phyloP scores from a whole-genome alignment of 2,888 invertebrate species.

The Phasia obesa region DNA sequence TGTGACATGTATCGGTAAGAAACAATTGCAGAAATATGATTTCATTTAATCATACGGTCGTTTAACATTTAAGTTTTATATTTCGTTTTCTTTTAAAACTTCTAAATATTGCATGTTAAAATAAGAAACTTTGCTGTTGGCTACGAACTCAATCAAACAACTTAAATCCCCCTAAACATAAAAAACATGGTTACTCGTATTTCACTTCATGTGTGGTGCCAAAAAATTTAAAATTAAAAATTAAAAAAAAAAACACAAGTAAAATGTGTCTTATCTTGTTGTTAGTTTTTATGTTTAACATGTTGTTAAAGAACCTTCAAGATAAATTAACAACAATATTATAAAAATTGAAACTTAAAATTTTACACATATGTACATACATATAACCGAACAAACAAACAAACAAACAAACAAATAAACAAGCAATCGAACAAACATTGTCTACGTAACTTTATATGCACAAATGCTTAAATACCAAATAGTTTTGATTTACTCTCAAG shows the following conservation, averaged over 20 bases:
- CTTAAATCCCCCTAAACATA: neutral
- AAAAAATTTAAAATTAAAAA: slow-evolving; percentile 13
- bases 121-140: neutral
- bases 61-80: too few relatives aligned
- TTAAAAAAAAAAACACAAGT: slow-evolving; percentile 19
- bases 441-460: neutral
- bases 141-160: neutral
- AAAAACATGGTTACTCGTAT: slow-evolving; percentile 18
- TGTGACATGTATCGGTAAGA: neutral
- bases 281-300: slow-evolving; percentile 60
- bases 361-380: neutral
- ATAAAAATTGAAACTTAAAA: slow-evolving; percentile 41
- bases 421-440: neutral
- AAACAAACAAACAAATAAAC: neutral
- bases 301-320: slow-evolving; percentile 59
- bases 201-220: slow-evolving; percentile 17
- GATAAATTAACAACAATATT: slow-evolving; percentile 60
- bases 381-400: too few relatives aligned
- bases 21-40: neutral
- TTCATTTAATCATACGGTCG: neutral
- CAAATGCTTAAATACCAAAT: slow-evolving; percentile 35
- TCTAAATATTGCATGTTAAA: slow-evolving; percentile 27
- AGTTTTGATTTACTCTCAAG: slow-evolving; percentile 8
- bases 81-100: slow-evolving; percentile 12
- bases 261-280: slow-evolving; percentile 46